Evolutionary conservation across 2,113 vertebrate species (phyloP).

Genomic region (Neotoma lepida): DNA sequence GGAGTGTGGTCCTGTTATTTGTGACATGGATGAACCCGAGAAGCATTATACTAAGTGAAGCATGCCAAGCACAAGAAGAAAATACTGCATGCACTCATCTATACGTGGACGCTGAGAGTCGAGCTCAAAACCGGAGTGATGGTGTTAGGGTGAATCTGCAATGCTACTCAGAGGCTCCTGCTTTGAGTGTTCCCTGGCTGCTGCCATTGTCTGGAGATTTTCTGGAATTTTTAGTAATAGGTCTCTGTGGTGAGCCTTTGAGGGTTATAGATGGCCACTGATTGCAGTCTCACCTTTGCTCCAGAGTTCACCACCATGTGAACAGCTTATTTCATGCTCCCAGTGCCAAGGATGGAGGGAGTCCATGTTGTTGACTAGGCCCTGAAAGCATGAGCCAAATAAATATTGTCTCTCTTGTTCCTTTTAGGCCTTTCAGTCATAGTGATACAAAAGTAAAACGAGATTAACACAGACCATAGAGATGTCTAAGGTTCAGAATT

Average conservation of each 20-base stretch:
- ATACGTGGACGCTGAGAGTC: neutral
- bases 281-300: neutral
- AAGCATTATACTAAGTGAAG: neutral
- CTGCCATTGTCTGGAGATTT: neutral
- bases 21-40: neutral
- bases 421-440: neutral
- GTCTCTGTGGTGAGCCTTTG: neutral
- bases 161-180: neutral
- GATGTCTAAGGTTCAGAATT: neutral
- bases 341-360: neutral
- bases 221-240: neutral
- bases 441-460: neutral
- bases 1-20: neutral
- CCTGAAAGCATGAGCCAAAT: neutral
- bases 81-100: neutral
- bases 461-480: neutral
- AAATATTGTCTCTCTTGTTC: neutral
- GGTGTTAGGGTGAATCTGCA: too few relatives aligned
- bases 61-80: neutral
- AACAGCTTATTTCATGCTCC: neutral
- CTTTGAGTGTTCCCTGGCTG: neutral
- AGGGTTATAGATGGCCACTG: too few relatives aligned
- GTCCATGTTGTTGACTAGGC: too few relatives aligned
- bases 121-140: neutral
- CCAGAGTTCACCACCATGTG: neutral